Percentiles rank a stretch among this genome's conserved stretches.
These are phyloP conservation scores for Pseudeuparius sepicola DNA, from an alignment of 2,888 invertebrate species.

Conservation along the genomic window DNA sequence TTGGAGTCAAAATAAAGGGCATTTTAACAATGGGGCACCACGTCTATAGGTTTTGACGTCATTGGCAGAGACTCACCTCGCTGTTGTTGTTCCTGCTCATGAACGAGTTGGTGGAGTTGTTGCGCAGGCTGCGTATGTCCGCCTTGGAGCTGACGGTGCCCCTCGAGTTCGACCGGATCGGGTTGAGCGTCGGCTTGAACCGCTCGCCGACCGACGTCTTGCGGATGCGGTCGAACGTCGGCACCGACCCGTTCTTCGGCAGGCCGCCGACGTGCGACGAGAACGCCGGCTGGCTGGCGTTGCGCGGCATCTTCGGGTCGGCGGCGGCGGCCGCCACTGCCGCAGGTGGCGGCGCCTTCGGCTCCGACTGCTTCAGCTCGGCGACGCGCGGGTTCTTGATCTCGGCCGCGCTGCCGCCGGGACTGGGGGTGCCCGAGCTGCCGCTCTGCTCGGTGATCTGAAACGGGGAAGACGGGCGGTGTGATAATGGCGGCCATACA, in stretches of 20 bases:
- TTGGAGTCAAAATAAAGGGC: too few relatives aligned
- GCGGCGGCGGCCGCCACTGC: constrained; percentile 9
- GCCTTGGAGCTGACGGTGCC: constrained; percentile 66
- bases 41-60: too few relatives aligned
- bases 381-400: constrained; percentile 37
- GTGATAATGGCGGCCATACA: too few relatives aligned
- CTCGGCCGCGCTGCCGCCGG: constrained; percentile 29
- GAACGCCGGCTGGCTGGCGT: constrained; percentile 82
- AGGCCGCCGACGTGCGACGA: constrained; percentile 44
- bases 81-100: constrained; percentile 50
- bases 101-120: constrained; percentile 47
- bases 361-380: constrained; percentile 20
- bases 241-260: constrained; percentile 85
- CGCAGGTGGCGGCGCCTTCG: too few relatives aligned
- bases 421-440: constrained; percentile 44
- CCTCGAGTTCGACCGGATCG: constrained; percentile 68
- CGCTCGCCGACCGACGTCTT: constrained; percentile 77
- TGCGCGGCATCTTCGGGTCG: constrained; percentile 56
- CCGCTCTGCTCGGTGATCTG: constrained; percentile 45
- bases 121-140: constrained; percentile 56
- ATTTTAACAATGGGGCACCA: too few relatives aligned
- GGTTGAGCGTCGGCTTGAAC: constrained; percentile 74
- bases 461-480: too few relatives aligned
- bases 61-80: constrained; percentile 46
- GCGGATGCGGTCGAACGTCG: constrained; percentile 77